phyloP scores from a whole-genome alignment of 2,888 invertebrate species.

The Tinea trinotella region DNA sequence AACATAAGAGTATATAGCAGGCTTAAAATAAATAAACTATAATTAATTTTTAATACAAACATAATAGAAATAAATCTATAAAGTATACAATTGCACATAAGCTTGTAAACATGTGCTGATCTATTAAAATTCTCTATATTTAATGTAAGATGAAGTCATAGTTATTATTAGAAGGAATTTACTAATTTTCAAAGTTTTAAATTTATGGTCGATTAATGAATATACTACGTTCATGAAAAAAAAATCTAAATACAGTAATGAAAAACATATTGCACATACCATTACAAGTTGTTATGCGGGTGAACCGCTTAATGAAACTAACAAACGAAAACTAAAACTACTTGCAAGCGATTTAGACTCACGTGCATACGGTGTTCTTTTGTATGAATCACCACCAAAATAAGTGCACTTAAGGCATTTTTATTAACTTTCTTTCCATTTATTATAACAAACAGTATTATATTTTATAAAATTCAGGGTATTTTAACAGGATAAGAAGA shows the following conservation, averaged over 20 bases:
- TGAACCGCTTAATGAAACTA: constrained; percentile 36
- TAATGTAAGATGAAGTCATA: constrained; percentile 7
- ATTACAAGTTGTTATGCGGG: constrained; percentile 27
- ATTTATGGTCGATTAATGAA: no score
- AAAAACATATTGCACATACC: constrained; percentile 22
- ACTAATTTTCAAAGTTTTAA: not conserved
- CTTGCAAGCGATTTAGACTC: constrained; percentile 27
- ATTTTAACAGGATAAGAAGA: no score
- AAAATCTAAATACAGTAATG: constrained; percentile 7
- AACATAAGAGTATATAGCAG: constrained; percentile 22
- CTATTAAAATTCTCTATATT: not conserved
- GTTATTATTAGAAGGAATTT: constrained; percentile 9
- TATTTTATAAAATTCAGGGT: no score
- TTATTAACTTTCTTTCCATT: not conserved
- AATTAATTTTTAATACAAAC: not conserved
- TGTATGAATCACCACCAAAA: constrained; percentile 7
- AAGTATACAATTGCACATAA: not conserved
- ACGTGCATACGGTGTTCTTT: constrained; percentile 12
- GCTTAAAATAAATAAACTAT: constrained; percentile 12
- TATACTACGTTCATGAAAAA: not conserved
- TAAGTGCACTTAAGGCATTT: not conserved
- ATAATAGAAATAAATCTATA: no score
- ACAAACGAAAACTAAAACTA: constrained; percentile 38
- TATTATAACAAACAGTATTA: not conserved
- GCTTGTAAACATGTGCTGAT: not conserved